Base-by-base conservation (phyloP, 2,113 vertebrate species). In the Xyliphius kryptos region DNA sequence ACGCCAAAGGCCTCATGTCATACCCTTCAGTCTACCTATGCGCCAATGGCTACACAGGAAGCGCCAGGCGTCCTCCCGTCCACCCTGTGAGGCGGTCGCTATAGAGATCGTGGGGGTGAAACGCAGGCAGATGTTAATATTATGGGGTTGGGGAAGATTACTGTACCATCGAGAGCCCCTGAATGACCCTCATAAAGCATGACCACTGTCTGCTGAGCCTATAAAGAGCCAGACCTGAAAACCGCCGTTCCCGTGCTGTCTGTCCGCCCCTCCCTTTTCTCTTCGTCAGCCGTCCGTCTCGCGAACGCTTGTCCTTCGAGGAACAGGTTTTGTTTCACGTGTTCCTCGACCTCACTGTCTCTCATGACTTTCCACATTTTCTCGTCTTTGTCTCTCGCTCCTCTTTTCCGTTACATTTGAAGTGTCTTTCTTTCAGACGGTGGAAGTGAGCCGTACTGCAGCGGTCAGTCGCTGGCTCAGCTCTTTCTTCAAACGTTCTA, bases 341-440 rank as follows among this genome's bases (percentile, higher is more conserved):
- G 21, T 15, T 46, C 37, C 19, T 50, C 3, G 37, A 12, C 48
- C 61, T 64, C 61, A 21, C 16, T 38, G 38, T 47, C 32, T 20
- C 22, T 19, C 20, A 36, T 65, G 62, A 70, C 61, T 10, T 1
- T 15, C 49, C 61, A 55, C 37, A 21, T 56, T 66, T 55, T 2
- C 46, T 15, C 43, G 20, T 59, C 20, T 58, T 1, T 37, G 13
- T 19, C 54, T 22, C 48, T 15, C 26, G 10, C 38, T 20, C 13
- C 19, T 9, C 54, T 65, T 41, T 21, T 12, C 40, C 13, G 3
- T 41, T 3, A 9, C 13, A 56, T 51, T 20, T 46, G 53, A 58
- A 43, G 48, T 58, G 15, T 71, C 48, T 51, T 62, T 6, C 51
- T 58, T 41, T 41, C 40, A 41, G 5, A 5, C 5, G 3, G 13